A percentile compares a stretch with the other conserved stretches of the same genome.
phyloP scores from a whole-genome alignment of 92 coral and sea anemone genomes.

The Muricea muricata region DNA sequence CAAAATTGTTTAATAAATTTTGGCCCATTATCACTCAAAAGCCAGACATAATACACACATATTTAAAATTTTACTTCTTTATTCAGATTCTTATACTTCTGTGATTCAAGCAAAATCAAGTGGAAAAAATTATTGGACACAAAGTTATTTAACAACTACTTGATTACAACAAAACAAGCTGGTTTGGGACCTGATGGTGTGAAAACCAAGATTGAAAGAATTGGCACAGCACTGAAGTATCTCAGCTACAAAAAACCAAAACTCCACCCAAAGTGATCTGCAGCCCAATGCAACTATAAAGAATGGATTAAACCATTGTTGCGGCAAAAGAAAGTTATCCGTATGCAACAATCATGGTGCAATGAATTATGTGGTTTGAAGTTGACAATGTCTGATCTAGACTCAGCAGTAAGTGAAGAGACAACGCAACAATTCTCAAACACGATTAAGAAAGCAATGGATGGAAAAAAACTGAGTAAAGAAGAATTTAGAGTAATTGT shows the following conservation, averaged over 20 bases:
- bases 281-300: background rate
- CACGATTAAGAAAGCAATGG: conserved; percentile 36
- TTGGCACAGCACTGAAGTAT: background rate
- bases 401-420: conserved; percentile 21
- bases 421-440: background rate
- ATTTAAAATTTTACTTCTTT: background rate
- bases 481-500: conserved; percentile 36
- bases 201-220: conserved; percentile 9
- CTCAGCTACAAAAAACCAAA: conserved; percentile 28
- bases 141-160: conserved; percentile 13
- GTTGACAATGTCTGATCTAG: conserved; percentile 23
- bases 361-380: conserved; percentile 33
- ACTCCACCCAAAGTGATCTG: conserved; percentile 4
- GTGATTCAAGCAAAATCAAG: background rate
- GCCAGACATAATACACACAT: too few species aligned
- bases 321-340: conserved; percentile 26
- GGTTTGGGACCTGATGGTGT: conserved; percentile 42
- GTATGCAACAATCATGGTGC: conserved; percentile 46
- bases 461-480: background rate
- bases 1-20: too few species aligned
- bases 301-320: conserved; percentile 34
- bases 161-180: conserved; percentile 29
- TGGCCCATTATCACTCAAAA: background rate
- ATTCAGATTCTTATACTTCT: conserved; percentile 28
- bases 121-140: conserved; percentile 16